Conservation (phyloP, 64 coral and sea anemone species). For the Cladopsammia gracilis region DNA sequence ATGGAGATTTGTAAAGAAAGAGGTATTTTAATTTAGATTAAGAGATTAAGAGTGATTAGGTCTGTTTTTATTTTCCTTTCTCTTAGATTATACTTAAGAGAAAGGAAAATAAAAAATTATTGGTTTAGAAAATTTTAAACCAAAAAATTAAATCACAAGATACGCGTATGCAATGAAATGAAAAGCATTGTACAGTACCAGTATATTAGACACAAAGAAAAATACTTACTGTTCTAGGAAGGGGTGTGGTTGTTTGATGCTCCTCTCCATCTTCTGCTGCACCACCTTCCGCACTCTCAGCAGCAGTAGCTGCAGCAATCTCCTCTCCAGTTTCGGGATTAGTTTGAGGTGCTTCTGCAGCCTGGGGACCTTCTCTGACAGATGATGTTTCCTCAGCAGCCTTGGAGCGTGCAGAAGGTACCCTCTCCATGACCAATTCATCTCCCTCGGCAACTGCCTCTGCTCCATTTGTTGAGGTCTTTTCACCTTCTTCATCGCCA, state of each 20-base stretch:
- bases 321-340: slow-evolving; percentile 96
- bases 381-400: slow-evolving; percentile 54
- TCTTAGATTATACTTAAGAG: no score
- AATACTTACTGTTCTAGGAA: slow-evolving; percentile 84
- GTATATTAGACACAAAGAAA: background rate
- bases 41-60: no score
- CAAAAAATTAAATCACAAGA: no score
- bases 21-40: no score
- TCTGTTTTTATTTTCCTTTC: no score
- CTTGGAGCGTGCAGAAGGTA: slow-evolving; percentile 73
- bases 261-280: slow-evolving; percentile 67
- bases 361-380: slow-evolving; percentile 53
- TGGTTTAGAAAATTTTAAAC: no score
- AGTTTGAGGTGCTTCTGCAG: slow-evolving; percentile 25
- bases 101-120: no score
- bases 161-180: background rate
- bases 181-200: background rate
- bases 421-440: slow-evolving; percentile 75
- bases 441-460: slow-evolving; percentile 71
- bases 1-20: no score
- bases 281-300: slow-evolving; percentile 56
- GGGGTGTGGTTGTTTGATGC: slow-evolving; percentile 48
- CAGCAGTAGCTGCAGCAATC: slow-evolving; percentile 48
- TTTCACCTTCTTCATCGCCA: slow-evolving; percentile 76
- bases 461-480: slow-evolving; percentile 56